Percentiles rank a stretch among this genome's conserved stretches.
phyloP scores from a whole-genome alignment of 2,888 invertebrate species.

The Lasioglossum morio region DNA sequence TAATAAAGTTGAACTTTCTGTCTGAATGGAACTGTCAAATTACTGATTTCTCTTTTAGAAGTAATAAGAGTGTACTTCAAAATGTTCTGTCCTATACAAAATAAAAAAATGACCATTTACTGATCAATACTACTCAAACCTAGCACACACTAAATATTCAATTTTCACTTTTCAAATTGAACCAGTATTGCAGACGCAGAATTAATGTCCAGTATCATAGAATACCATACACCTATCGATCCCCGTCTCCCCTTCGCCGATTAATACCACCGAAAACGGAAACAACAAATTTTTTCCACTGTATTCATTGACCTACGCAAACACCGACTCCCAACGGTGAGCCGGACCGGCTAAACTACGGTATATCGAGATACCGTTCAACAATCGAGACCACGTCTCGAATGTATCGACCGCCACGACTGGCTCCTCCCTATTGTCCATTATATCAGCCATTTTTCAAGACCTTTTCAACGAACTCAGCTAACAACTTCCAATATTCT shows the following conservation, averaged over 20 bases:
- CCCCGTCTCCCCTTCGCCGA: background rate
- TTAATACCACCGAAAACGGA: background rate
- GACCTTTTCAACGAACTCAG: background rate
- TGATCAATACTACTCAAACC: too few species aligned
- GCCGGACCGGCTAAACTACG: background rate
- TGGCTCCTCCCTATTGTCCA: background rate
- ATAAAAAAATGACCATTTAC: too few species aligned
- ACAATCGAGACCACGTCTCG: slow-evolving; percentile 3
- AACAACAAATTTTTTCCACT: background rate
- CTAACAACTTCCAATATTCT: background rate
- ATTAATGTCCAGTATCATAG: background rate
- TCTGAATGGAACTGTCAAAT: too few species aligned
- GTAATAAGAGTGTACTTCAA: too few species aligned
- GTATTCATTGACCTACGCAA: background rate
- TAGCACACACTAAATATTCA: background rate
- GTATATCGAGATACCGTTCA: background rate
- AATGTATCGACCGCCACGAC: background rate
- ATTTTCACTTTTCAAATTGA: background rate
- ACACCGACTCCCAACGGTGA: background rate
- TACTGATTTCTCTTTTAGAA: background rate
- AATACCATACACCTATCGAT: background rate
- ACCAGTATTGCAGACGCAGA: background rate
- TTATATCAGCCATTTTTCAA: background rate
- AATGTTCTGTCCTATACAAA: too few species aligned
- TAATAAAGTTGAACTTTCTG: too few species aligned